Evolutionary conservation across 2,797 vertebrate species (phyloP).

Genomic region (Zalophus californianus): DNA sequence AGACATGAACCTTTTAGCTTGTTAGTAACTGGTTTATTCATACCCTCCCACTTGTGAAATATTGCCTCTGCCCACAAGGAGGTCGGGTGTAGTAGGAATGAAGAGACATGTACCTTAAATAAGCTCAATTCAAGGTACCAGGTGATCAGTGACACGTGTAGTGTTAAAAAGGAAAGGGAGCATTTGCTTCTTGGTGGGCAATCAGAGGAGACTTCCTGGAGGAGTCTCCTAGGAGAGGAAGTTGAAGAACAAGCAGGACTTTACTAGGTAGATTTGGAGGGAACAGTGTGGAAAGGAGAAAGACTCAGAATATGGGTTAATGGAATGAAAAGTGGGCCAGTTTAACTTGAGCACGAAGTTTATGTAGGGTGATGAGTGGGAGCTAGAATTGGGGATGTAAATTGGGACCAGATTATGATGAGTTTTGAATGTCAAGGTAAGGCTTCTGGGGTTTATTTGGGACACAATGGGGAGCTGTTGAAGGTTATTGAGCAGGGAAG

Average conservation of each 20-base stretch:
- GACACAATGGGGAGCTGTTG: not conserved
- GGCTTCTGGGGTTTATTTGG: not conserved
- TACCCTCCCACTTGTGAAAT: not conserved
- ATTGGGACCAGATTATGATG: not conserved
- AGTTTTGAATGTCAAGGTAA: constrained; percentile 21
- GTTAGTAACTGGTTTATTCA: not conserved
- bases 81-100: not conserved
- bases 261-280: not conserved
- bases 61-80: not conserved
- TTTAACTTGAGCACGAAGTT: not conserved
- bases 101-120: not conserved
- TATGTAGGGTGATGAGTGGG: not conserved
- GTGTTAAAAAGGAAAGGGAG: not conserved
- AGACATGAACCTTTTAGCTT: not conserved
- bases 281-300: not conserved
- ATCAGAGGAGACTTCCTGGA: not conserved
- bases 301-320: not conserved
- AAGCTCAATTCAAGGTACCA: not conserved
- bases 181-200: not conserved
- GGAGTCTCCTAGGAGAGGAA: not conserved
- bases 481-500: constrained; percentile 51
- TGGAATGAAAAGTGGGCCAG: not conserved
- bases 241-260: not conserved
- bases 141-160: no score
- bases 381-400: not conserved